phyloP scores from a whole-genome alignment of 2,888 invertebrate species.

The Heliconius hortense region DNA sequence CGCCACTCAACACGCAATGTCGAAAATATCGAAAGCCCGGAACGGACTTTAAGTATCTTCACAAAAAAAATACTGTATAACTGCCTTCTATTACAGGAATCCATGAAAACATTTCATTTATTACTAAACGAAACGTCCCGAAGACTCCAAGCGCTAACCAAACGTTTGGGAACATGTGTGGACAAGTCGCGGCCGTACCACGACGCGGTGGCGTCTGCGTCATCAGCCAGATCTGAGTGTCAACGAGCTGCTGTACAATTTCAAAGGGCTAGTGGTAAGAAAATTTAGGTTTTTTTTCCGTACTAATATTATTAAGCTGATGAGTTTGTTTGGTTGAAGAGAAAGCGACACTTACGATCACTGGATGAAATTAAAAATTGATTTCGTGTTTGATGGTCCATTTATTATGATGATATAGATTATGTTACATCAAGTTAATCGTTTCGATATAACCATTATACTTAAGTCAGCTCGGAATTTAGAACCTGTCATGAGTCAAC shows the following conservation, averaged over 20 bases:
- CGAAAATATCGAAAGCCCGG: background rate
- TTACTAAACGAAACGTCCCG: conserved; percentile 92
- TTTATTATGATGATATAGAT: no score
- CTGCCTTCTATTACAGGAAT: conserved; percentile 85
- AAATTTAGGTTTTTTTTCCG: background rate
- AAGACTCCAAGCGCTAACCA: conserved; percentile 89
- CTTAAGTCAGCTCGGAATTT: no score
- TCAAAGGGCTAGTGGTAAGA: conserved; percentile 92
- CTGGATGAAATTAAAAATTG: no score
- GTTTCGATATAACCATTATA: no score
- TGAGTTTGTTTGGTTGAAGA: background rate
- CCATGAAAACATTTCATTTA: conserved; percentile 94
- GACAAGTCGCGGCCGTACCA: conserved; percentile 95
- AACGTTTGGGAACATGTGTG: conserved; percentile 92
- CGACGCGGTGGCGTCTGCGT: conserved; percentile 90
- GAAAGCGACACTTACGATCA: no score
- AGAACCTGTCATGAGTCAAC: no score
- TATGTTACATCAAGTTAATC: background rate
- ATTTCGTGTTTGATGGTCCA: no score
- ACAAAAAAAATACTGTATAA: no score
- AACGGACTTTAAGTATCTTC: background rate
- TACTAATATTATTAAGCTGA: no score
- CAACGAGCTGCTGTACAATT: conserved; percentile 95
- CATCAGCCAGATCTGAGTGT: conserved; percentile 90
- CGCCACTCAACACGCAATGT: background rate